Base-by-base conservation (phyloP, 2,888 invertebrate genomes). In the Ptychoptera contaminata region DNA sequence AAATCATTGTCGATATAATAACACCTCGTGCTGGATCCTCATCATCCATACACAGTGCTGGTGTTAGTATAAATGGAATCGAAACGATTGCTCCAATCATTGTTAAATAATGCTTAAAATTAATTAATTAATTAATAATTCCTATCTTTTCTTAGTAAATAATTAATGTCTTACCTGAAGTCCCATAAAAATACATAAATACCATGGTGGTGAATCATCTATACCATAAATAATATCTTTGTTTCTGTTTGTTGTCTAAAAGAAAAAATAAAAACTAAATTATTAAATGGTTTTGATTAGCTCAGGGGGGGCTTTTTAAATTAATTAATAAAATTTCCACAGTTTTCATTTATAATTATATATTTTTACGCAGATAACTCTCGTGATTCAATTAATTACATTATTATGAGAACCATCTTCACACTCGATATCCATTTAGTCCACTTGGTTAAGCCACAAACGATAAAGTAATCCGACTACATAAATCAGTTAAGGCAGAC, bases 51-150 rank as follows among this genome's bases (percentile, higher is more conserved):
- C 86, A 87, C 11, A 87, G 71, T 1, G 82, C 79, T 0, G 82
- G 82, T n/a, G 82, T 79, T 47, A 87, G 62, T 48, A 87, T 79
- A 57, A 85, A 82, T 0, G 86, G 87, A 51, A 85, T 82, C 2
- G 84, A 78, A 7, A 87, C 80, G 32, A 86, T 85, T 0, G 82
- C 82, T 0, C 86, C 87, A 48, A 87, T 83, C 81, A 87, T 86
- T 1, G 85, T 86, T 51, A 85, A 63, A 60, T 84, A 85, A 58
- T 85, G 84, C 76, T 85, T 62, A 1, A 46, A 49, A 46, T n/a
- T n/a, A n/a, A n/a, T n/a, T n/a, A n/a, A 38, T 32, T 32, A 38
- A 29, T 5, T 23, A 3, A 23, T 5, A 23, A 44, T 38, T 40
- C 29, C 42, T 42, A 45, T 31, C 16, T 34, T 31, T 32, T 4